Base-by-base conservation (phyloP, 2,888 invertebrate species). In the Allacma fusca region DNA sequence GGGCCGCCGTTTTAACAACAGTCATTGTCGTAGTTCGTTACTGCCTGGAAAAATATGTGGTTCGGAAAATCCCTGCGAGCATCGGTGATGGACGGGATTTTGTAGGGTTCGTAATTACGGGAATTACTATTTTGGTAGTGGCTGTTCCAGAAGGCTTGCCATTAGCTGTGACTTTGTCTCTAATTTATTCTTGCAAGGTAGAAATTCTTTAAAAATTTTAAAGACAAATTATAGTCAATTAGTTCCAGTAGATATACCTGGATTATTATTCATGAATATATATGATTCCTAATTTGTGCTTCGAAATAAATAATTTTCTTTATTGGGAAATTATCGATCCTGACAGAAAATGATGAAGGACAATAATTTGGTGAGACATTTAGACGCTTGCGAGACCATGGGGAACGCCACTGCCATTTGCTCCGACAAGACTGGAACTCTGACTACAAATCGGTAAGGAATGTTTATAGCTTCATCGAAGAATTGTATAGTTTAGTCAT, bases 291-390 rank as follows among this genome's bases (percentile, higher is more conserved):
- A n/a, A n/a, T n/a, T n/a, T n/a, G n/a, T n/a, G n/a, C n/a, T n/a
- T n/a, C n/a, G n/a, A n/a, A n/a, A n/a, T n/a, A n/a, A n/a, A n/a
- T n/a, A n/a, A n/a, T n/a, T n/a, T n/a, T n/a, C n/a, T n/a, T n/a
- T n/a, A n/a, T n/a, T n/a, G n/a, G n/a, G n/a, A n/a, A n/a, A n/a
- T n/a, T n/a, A n/a, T n/a, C n/a, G n/a, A n/a, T n/a, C n/a, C n/a
- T n/a, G n/a, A n/a, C n/a, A 95, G 95, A 97, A 98, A 97, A 99
- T 99, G 98, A 99, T 98, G 98, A 94, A 96, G 89, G 98, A 99
- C 89, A 99, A 99, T 91, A 99, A 99, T 88, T 89, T 99, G 87
- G 99, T 99, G 75, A 91, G 99, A 75, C 99, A 99, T 89, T 90
- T 99, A 88, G 99, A 99, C 89, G 99, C 99, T 19, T 99, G 99